Evolutionary conservation across 2,113 vertebrate genomes (phyloP).

Genomic region (Lepus americanus): DNA sequence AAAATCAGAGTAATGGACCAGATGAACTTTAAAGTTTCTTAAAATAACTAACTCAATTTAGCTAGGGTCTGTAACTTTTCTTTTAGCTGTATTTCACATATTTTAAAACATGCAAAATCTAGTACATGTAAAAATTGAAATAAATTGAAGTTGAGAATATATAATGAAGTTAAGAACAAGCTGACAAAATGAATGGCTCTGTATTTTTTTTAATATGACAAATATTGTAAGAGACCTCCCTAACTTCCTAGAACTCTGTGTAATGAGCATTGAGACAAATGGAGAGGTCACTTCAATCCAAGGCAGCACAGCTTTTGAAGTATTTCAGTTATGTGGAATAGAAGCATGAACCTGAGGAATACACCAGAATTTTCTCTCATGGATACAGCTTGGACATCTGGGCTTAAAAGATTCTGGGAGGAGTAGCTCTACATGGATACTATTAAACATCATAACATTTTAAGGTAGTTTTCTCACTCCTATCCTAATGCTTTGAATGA

Average conservation of each 20-base stretch:
- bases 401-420: background rate
- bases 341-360: slow-evolving; percentile 2
- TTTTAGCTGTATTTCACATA: background rate
- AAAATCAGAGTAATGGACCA: background rate
- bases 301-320: background rate
- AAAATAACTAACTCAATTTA: slow-evolving; percentile 24
- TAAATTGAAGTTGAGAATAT: background rate
- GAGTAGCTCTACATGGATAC: background rate
- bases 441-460: background rate
- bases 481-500: background rate
- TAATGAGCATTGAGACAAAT: background rate
- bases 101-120: background rate
- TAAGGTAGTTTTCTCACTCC: background rate
- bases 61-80: background rate
- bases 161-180: slow-evolving; percentile 21
- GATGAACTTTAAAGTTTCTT: background rate
- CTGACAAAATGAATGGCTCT: background rate
- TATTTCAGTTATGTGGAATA: background rate
- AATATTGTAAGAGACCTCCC: background rate
- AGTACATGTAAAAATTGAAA: slow-evolving; percentile 43
- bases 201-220: slow-evolving; percentile 5
- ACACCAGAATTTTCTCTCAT: background rate
- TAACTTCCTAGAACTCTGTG: background rate
- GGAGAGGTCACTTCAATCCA: background rate
- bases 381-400: background rate